Percentiles rank a stretch among this genome's conserved stretches.
Conservation (phyloP, 2,888 invertebrate genomes). For the Sminthurinus aureus region DNA sequence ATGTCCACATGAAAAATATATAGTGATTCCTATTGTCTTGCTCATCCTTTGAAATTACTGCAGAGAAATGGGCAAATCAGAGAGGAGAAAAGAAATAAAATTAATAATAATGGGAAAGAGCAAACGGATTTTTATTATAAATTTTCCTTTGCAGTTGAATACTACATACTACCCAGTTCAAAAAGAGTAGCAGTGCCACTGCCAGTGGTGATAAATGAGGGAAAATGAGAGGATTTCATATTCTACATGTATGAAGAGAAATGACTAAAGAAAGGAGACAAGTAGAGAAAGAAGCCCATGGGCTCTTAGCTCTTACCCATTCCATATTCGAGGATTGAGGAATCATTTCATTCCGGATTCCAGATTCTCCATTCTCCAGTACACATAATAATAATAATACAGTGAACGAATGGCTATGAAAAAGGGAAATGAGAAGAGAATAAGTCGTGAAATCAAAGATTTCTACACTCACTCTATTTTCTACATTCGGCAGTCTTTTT, state of each 20-base stretch:
- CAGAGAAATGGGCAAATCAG: too few relatives aligned
- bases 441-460: constrained; percentile 56
- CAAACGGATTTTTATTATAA: neutral
- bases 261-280: constrained; percentile 8
- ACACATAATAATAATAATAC: constrained; percentile 33
- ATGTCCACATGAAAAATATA: too few relatives aligned
- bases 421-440: constrained; percentile 45
- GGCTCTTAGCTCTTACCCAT: constrained; percentile 33
- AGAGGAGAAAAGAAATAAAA: too few relatives aligned
- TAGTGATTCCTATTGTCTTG: too few relatives aligned
- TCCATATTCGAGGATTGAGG: constrained; percentile 40
- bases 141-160: constrained; percentile 1
- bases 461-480: too few relatives aligned
- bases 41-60: constrained; percentile 35
- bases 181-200: neutral
- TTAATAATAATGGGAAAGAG: too few relatives aligned
- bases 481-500: too few relatives aligned
- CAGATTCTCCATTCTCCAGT: constrained; percentile 1
- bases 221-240: neutral
- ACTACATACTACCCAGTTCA: constrained; percentile 8
- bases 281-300: constrained; percentile 46
- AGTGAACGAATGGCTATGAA: too few relatives aligned
- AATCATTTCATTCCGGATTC: constrained; percentile 48
- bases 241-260: constrained; percentile 7
- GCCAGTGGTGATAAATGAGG: constrained; percentile 12